Percentiles rank a stretch among this genome's conserved stretches.
Conservation (phyloP, 2,797 vertebrate species). For the Steatocranus sp. region DNA sequence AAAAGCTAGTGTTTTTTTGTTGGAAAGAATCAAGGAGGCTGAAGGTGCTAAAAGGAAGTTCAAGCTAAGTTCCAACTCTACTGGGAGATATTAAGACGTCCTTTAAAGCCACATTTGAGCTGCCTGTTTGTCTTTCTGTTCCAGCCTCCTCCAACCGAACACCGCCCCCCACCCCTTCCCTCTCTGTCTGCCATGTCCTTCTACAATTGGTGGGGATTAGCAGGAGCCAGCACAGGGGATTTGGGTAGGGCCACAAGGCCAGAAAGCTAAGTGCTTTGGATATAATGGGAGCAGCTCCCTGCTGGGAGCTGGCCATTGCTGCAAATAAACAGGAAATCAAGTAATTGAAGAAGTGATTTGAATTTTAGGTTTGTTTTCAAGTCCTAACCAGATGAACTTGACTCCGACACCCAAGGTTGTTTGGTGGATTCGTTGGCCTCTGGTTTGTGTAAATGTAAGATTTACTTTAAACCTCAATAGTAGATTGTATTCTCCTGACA, state of each 20-base stretch:
- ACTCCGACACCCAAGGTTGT: not conserved
- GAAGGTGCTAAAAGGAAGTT: constrained; percentile 18
- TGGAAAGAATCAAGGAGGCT: not conserved
- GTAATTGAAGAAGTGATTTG: not conserved
- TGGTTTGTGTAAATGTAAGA: not conserved
- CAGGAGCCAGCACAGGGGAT: constrained; percentile 57
- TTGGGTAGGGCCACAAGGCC: constrained; percentile 61
- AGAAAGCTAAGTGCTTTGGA: constrained; percentile 67
- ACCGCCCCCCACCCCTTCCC: not conserved
- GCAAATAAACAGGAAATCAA: not conserved
- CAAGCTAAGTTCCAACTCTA: not conserved
- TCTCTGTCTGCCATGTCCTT: constrained; percentile 42
- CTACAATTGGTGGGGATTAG: constrained; percentile 61
- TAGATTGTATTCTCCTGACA: constrained; percentile 11
- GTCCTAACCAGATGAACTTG: not conserved
- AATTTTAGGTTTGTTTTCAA: not conserved
- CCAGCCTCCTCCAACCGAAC: constrained; percentile 24
- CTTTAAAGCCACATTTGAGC: constrained; percentile 45
- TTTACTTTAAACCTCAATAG: not conserved
- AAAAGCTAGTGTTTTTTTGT: not conserved
- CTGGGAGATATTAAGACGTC: constrained; percentile 38
- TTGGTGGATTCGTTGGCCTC: not conserved
- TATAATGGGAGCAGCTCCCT: constrained; percentile 58
- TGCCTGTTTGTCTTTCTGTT: constrained; percentile 54
- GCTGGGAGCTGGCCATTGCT: constrained; percentile 41